Conservation (phyloP, 2,797 vertebrate species). For the Catamblyrhynchus diadema region DNA sequence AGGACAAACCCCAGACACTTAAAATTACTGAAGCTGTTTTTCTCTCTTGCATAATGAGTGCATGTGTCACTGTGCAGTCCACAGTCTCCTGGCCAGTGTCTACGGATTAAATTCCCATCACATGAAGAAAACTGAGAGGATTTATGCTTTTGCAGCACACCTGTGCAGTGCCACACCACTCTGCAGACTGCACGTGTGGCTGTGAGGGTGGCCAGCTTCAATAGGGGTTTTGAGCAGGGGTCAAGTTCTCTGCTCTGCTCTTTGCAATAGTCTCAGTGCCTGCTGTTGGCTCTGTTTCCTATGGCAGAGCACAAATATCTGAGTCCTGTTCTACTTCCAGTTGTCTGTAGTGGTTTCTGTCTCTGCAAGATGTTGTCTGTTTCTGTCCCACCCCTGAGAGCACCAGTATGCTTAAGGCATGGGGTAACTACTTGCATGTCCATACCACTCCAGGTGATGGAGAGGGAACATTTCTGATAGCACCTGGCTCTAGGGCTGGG, state of each 20-base stretch:
- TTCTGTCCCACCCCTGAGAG: background rate
- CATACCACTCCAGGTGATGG: background rate
- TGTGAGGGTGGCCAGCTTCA: background rate
- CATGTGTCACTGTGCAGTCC: fast-evolving
- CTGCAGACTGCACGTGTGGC: fast-evolving
- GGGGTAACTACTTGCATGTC: background rate
- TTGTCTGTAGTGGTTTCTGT: background rate
- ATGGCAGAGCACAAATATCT: background rate
- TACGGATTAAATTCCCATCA: background rate
- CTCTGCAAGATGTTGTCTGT: background rate
- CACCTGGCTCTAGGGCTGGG: background rate
- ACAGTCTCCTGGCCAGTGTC: background rate
- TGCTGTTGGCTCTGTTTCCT: background rate
- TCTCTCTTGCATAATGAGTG: background rate
- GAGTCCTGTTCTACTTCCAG: background rate
- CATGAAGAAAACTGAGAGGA: background rate
- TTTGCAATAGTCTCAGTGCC: background rate
- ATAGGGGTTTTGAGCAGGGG: background rate
- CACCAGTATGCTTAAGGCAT: background rate
- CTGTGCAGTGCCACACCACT: fast-evolving
- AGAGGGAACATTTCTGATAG: background rate
- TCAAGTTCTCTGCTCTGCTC: background rate
- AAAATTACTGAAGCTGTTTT: background rate
- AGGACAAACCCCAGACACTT: background rate
- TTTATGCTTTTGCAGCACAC: background rate